These are phyloP conservation scores for Cordylochernes scorpioides DNA, from an alignment of 2,888 invertebrate species.

Conservation along the genomic window DNA sequence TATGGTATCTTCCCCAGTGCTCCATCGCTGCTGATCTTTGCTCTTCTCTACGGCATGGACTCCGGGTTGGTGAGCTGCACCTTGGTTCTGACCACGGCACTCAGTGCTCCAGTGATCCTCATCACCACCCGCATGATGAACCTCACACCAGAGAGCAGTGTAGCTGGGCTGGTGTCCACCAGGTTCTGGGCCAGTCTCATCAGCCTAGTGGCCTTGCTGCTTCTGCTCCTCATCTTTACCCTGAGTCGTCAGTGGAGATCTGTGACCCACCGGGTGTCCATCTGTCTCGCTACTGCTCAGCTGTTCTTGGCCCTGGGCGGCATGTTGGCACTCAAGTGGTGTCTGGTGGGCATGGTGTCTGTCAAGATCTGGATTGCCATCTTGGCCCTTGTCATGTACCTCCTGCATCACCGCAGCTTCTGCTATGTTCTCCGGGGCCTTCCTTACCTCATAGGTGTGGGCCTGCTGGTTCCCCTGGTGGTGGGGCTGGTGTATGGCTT, in stretches of 20 bases:
- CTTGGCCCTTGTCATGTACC: conserved; percentile 18
- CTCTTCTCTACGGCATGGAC: conserved; percentile 45
- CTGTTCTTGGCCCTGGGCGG: conserved; percentile 10
- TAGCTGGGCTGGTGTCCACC: conserved; percentile 9
- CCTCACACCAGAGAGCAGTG: conserved; percentile 6
- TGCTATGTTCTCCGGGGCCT: conserved; percentile 54
- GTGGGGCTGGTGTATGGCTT: too few species aligned
- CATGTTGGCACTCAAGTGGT: conserved; percentile 7
- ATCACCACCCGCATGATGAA: conserved; percentile 68
- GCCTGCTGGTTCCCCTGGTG: too few species aligned
- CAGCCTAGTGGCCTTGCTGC: conserved; percentile 7
- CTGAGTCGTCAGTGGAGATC: conserved; percentile 10
- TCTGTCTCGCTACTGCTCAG: conserved; percentile 12
- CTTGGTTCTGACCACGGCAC: conserved; percentile 77
- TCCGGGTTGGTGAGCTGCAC: conserved; percentile 13
- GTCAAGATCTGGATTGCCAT: conserved; percentile 19
- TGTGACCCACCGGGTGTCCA: conserved; percentile 12
- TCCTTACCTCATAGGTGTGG: too few species aligned
- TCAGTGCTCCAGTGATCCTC: conserved; percentile 83
- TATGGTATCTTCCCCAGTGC: conserved; percentile 89
- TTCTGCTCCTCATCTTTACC: conserved; percentile 9
- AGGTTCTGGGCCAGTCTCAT: conserved; percentile 8
- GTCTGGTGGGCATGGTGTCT: conserved; percentile 17
- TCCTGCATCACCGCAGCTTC: conserved; percentile 40
- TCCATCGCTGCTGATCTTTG: conserved; percentile 83